Base-by-base conservation (phyloP, 2,797 vertebrate genomes). In the Mus caroli region DNA sequence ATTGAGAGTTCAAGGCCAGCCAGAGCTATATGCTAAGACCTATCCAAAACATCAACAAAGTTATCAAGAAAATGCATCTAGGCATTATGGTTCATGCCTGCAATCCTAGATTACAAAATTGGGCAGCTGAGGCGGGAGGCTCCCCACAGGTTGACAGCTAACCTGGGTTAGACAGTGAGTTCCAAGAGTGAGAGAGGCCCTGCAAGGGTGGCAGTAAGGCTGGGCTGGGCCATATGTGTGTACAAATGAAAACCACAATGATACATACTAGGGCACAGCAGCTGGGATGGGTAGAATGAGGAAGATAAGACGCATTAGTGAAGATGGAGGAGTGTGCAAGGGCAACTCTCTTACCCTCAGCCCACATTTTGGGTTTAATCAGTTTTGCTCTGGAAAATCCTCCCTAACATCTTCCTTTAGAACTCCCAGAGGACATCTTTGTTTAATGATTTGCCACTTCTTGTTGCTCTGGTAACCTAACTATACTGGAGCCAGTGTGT, bases 1-100 rank as follows among this genome's bases (percentile, higher is more conserved):
- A 34, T 3, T 26, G 20, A 69, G 60, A 50, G 28, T 71, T 71
- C 46, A 37, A 37, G 46, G 31, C 6, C 46, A 52, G 20, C 34
- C 31, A 64, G 58, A 17, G 56, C 79, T 67, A 34, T 3, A 62
- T 31, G 67, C 34, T 17, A 34, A 86, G 13, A 86, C 8, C 60
- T 67, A 19, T 46, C 11, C 60, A 34, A 85, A 85, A 85, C 43
- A 62, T 31, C 12, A n/a, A n/a, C 37, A 83, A 46, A 46, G 64
- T 84, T 64, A 84, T 9, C 46, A 73, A 90, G 40, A 88, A 90
- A 90, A 88, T 91, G 40, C 67, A 90, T 46, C 11, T 15, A 50
- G 12, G 19, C 13, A 60, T 37, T 56, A 28, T 75, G 52, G 37
- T 20, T 75, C n/a, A 43, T 13, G 26, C 64, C 67, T 52, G 31